These are phyloP conservation scores for Oikopleura dioica DNA, from an alignment of 23 tunicate species.

Conservation along the genomic window DNA sequence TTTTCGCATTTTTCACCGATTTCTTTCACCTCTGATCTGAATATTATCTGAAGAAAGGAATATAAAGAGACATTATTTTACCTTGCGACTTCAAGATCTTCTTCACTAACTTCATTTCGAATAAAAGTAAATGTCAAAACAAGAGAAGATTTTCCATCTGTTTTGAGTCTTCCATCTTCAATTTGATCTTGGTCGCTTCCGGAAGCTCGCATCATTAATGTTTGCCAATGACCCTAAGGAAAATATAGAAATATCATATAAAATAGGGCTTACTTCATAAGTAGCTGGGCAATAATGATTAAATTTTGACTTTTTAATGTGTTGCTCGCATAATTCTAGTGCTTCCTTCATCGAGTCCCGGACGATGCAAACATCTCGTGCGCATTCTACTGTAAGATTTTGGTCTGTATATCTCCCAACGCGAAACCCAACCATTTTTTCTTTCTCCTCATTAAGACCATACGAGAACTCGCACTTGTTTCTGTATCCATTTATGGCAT, in stretches of 20 bases:
- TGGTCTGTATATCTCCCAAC: slow-evolving; percentile 70
- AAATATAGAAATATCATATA: neutral
- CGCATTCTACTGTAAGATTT: slow-evolving; percentile 37
- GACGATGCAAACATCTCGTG: slow-evolving; percentile 24
- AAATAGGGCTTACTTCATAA: slow-evolving; percentile 4
- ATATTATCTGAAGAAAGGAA: too few species aligned
- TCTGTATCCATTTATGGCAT: slow-evolving; percentile 26
- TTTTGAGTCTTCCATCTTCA: neutral
- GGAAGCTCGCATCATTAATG: slow-evolving; percentile 24
- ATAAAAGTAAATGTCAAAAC: neutral
- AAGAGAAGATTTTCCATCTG: neutral
- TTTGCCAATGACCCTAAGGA: slow-evolving; percentile 50
- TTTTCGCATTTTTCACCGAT: slow-evolving; percentile 8
- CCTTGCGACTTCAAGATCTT: slow-evolving; percentile 17
- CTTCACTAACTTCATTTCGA: slow-evolving; percentile 21
- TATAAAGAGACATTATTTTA: too few species aligned
- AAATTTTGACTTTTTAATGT: slow-evolving; percentile 25
- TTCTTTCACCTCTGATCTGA: slow-evolving; percentile 15
- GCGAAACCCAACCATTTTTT: slow-evolving; percentile 43
- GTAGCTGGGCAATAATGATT: slow-evolving; percentile 20
- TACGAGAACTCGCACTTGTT: slow-evolving; percentile 79
- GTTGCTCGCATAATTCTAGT: slow-evolving; percentile 22
- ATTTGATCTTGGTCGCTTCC: neutral
- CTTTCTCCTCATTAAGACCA: slow-evolving; percentile 23
- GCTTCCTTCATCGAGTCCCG: slow-evolving; percentile 38